Base-by-base conservation (phyloP, 2,888 invertebrate genomes). In the Cheilosia pagana region DNA sequence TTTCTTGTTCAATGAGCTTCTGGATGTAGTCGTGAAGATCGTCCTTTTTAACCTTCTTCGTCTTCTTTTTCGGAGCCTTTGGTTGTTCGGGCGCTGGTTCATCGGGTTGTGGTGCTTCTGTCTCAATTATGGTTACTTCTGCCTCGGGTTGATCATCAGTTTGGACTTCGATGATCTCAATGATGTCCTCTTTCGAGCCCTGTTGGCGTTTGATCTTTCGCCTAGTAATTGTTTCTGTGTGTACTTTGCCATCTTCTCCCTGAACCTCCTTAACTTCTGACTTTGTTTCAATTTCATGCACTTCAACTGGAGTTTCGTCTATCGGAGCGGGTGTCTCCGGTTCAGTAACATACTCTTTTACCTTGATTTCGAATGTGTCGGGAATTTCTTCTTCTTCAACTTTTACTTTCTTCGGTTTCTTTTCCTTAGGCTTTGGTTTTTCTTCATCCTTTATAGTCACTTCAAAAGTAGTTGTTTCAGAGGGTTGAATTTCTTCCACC, bases 191-290 rank as follows among this genome's bases (percentile, higher is more conserved):
- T 87, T 91, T 90, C 2, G 91, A 90, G 10, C 91, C 91, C 52
- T 90, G 90, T 14, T 90, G 91, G 65, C 92, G 92, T 77, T 91
- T 92, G 2, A 92, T 90, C 60, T 91, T 91, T 8, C 92, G 90
- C 81, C 92, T 93, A 14, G 91, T 93, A 21, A 90, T 90, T 3
- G 90, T 90, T 71, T 92, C 91, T 82, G 91, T 91, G 31, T 90
- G 90, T 5, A 90, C 88, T 43, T 92, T 90, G 39, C 92, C 91
- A 41, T 90, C 88, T 2, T 92, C 91, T 14, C 91, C 89, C 12
- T 90, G 90, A 62, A 91, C 89, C 89, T 92, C 91, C 25, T 91
- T 91, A 45, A 88, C 89, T 85, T 92, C 90, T 1, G 92, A 90
- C 83, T 92, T 89, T 87, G 92, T 91, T 31, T 93, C 92, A 23